Conservation (phyloP, 2,113 vertebrate genomes). For the Coptodon rendalli region DNA sequence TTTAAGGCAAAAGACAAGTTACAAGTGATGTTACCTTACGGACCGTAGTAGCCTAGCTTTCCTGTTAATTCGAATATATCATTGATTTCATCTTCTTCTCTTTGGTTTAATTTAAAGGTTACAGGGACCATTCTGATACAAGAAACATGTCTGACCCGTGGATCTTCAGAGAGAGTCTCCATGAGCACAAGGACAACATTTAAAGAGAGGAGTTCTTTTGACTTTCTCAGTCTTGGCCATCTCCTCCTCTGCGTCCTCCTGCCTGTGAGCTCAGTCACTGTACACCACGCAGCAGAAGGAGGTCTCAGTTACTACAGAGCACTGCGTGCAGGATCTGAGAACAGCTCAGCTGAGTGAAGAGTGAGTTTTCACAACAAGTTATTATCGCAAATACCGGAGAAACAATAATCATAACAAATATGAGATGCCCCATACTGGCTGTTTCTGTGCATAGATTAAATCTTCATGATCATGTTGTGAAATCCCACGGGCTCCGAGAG, state of each 20-base stretch:
- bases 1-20: not conserved
- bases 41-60: accelerated
- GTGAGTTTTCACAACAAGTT: not conserved
- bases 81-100: not conserved
- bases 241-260: not conserved
- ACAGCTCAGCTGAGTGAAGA: not conserved
- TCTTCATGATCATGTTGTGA: not conserved
- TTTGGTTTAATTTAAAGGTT: not conserved
- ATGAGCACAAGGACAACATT: not conserved
- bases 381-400: accelerated
- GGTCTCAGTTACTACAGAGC: not conserved
- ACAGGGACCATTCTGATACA: not conserved
- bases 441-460: not conserved
- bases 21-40: not conserved
- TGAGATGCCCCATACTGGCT: not conserved
- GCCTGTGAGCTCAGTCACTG: not conserved
- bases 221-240: not conserved
- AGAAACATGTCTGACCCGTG: not conserved
- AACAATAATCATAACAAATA: accelerated
- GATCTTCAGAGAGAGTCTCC: not conserved
- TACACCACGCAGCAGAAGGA: not conserved
- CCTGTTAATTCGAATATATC: not conserved
- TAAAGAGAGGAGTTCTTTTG: not conserved
- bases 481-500: not conserved
- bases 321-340: not conserved